Conservation (phyloP, 2,797 vertebrate species). For the Falco novaeseelandiae region DNA sequence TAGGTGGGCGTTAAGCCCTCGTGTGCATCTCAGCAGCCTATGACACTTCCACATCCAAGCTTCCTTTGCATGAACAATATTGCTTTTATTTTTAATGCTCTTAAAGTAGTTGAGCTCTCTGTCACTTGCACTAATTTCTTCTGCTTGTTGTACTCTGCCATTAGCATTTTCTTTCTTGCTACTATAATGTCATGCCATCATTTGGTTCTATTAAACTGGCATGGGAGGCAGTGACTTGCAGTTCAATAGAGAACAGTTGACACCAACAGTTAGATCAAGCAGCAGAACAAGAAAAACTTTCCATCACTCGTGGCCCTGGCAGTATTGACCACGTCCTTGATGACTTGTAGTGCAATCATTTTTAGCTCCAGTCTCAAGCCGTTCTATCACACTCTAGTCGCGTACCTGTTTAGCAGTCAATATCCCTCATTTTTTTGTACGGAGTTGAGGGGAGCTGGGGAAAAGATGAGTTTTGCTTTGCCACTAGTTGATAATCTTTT, state of each 20-base stretch:
- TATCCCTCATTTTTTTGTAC: background rate
- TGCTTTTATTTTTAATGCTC: background rate
- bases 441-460: background rate
- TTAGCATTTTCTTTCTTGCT: background rate
- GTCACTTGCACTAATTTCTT: background rate
- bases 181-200: background rate
- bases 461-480: background rate
- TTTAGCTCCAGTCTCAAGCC: background rate
- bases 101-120: background rate
- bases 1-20: background rate
- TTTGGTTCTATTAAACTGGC: background rate
- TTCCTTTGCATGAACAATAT: background rate
- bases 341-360: background rate
- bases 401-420: fast-evolving
- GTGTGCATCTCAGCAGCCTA: background rate
- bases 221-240: background rate
- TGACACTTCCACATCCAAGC: background rate
- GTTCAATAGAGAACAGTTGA: background rate
- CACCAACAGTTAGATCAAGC: background rate
- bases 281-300: background rate
- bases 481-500: background rate
- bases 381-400: background rate
- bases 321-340: background rate
- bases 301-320: background rate
- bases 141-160: background rate